Evolutionary conservation across 2,113 vertebrate species (phyloP), one percentile per base, ranked within the genome.

Genomic region (Centrocercus urophasianus): DNA sequence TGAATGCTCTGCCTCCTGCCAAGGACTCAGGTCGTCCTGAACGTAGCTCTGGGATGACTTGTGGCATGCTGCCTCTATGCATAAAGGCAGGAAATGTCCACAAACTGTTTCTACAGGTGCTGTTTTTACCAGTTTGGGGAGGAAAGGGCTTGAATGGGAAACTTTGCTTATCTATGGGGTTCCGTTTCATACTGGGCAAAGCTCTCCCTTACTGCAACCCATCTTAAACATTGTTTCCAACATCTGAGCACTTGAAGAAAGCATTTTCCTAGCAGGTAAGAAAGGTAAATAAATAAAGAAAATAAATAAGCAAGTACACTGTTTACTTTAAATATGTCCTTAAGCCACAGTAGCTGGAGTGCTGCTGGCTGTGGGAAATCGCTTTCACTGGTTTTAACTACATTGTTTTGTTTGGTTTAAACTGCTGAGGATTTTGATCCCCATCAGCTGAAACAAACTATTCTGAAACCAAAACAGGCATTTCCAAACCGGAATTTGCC

Each of bases 111-210:
- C 57, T 71, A 34, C 43, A 61, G 38, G 50, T 90, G 32, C 47
- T 86, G 3, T 36, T 76, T 8, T 2, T 88, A 83, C 80, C 56
- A 52, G 28, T 86, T 12, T 57, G 34, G 34, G 69, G 20, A 83
- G 61, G 72, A 75, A 81, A 78, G 52, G 20, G 8, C 40, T 84
- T 72, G 18, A 76, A 43, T 43, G 1, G 6, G 61, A 48, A 95
- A 52, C 38, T 59, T 73, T 1, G 5, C 25, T 6, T 36, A 42
- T 43, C 7, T 1, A 27, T 0, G 0, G 25, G 8, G 27, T 71
- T 77, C 27, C 10, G 81, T 82, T 86, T 71, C 56, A 13, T 24
- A 34, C 45, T 15, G 48, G 28, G 17, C 6, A 12, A 73, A 67
- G 22, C 24, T 61, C 13, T 28, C 43, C 40, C 20, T 75, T 94